Conservation (phyloP, 2,888 invertebrate species). For the Acrobasis suavella region DNA sequence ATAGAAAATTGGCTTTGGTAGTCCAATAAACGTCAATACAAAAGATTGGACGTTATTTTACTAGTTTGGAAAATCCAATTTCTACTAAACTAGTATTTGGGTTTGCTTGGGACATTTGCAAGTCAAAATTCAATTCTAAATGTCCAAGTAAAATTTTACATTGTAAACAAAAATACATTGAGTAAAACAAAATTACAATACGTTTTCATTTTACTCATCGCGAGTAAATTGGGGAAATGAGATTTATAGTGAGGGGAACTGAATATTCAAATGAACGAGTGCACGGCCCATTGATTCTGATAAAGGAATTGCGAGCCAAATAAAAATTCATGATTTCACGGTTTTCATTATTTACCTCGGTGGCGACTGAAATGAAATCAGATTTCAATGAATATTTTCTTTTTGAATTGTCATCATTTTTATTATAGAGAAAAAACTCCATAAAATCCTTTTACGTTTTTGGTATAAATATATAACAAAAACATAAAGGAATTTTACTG, state of each 20-base stretch:
- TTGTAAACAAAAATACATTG: background rate
- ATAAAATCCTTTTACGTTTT: too few relatives aligned
- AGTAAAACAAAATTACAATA: conserved; percentile 7
- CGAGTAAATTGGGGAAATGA: conserved; percentile 16
- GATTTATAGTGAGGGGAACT: conserved; percentile 18
- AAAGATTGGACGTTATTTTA: too few relatives aligned
- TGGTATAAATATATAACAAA: background rate
- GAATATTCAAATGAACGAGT: conserved; percentile 21
- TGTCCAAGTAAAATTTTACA: background rate
- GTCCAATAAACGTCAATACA: background rate
- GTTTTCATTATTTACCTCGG: conserved; percentile 12
- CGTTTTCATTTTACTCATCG: background rate
- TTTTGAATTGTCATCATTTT: background rate
- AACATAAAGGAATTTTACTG: too few relatives aligned
- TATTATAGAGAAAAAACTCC: background rate
- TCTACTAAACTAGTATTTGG: too few relatives aligned
- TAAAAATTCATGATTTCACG: conserved; percentile 19
- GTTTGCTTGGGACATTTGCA: too few relatives aligned
- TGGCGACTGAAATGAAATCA: background rate
- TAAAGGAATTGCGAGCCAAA: conserved; percentile 17
- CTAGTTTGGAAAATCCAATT: too few relatives aligned
- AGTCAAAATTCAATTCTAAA: background rate
- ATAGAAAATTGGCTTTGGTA: background rate
- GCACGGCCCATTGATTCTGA: conserved; percentile 19
- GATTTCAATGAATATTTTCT: conserved; percentile 1